Evolutionary conservation across 2,113 vertebrate species (phyloP), one percentile per base, ranked within the genome.

Genomic region (Fulica atra): DNA sequence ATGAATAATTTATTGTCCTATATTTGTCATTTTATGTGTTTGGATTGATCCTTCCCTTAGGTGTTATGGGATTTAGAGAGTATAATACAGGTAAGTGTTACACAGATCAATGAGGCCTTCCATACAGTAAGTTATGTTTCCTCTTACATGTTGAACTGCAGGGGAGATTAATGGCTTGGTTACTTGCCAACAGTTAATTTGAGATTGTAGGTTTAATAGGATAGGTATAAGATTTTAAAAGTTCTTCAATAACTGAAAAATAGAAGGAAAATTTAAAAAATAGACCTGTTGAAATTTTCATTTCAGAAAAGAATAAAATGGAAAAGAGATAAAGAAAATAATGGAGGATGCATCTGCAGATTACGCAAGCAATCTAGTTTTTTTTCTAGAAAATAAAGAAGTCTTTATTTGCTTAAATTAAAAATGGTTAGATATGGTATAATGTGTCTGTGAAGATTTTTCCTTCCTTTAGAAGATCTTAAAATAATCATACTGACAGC

Each of bases 51-150:
- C 80, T 96, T 96, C 86, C 65, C 74, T 95, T 95, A 97, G 88
- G 50, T 96, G 28, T 95, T 96, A 92, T 97, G 83, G 50, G 85
- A 95, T 87, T 96, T 97, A 97, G 77, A 95, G 74, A 96, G 80
- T 97, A 93, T 95, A 95, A 96, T 89, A n/a, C 50, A 98, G 88
- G 85, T 97, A 97, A 97, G 91, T 97, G 66, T 80, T 92, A 92
- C 57, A 94, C 36, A 95, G 72, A 92, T 88, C 94, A 94, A 29
- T 82, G 70, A 93, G 92, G 85, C 85, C 92, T 95, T 94, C 91
- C 20, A 48, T 81, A 97, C 90, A 92, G 93, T 89, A 96, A 92
- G 53, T 95, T 93, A 66, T 82, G 46, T 83, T 96, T 97, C 82
- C 76, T 96, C 72, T 94, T 96, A 74, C 1, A 2, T 88, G 72